Evolutionary conservation across 2,797 vertebrate genomes (phyloP).

Genomic region (Rousettus madagascariensis): DNA sequence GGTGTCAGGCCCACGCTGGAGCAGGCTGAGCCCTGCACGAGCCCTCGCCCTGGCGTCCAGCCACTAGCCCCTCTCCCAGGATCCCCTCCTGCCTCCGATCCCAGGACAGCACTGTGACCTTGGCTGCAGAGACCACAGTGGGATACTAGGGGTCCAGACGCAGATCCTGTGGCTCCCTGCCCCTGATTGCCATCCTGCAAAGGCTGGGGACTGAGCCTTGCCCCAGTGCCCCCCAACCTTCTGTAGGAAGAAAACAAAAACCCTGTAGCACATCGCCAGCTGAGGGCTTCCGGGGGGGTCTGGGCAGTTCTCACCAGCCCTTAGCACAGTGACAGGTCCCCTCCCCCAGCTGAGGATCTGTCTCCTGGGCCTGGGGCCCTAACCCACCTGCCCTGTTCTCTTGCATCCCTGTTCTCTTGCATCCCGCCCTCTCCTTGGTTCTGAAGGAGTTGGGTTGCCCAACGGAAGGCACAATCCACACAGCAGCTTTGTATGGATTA

Average conservation of each 20-base stretch:
- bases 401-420: neutral
- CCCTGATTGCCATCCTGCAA: neutral
- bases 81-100: neutral
- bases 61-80: neutral
- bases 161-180: neutral
- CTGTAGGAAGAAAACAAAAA: neutral
- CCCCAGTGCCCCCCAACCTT: neutral
- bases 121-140: neutral
- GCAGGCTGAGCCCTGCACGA: neutral
- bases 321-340: neutral
- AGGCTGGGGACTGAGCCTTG: neutral
- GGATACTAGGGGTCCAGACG: neutral
- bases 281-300: neutral
- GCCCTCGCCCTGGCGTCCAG: neutral
- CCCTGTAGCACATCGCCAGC: accelerated
- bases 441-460: neutral
- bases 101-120: neutral
- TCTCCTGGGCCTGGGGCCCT: neutral
- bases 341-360: neutral
- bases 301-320: neutral
- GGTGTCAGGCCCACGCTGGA: accelerated
- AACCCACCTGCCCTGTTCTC: neutral
- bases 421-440: neutral
- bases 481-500: neutral
- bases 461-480: neutral